A percentile compares a stretch with the other conserved stretches of the same genome.
phyloP scores from a whole-genome alignment of 2,113 vertebrate species.

The Agapornis roseicollis region DNA sequence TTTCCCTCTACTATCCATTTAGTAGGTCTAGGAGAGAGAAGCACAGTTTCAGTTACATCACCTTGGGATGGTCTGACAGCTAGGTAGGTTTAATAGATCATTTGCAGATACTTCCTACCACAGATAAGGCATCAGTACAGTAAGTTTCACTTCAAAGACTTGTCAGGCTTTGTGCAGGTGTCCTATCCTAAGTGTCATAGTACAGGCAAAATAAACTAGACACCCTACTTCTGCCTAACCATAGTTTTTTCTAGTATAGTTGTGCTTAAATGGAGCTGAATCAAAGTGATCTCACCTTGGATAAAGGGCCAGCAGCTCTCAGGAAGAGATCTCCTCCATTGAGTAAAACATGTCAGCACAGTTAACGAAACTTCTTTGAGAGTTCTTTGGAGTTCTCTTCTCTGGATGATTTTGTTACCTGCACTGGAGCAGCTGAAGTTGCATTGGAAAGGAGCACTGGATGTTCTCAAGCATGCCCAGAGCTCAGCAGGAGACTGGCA shows the following conservation, averaged over 20 bases:
- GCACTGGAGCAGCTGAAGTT: neutral
- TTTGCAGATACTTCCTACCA: neutral
- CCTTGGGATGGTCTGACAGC: neutral
- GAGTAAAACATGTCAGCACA: neutral
- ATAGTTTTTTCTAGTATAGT: neutral
- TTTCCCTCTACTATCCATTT: neutral
- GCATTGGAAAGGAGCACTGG: neutral
- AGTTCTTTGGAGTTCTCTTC: neutral
- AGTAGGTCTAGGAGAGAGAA: neutral
- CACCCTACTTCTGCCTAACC: neutral
- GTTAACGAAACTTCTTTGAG: neutral
- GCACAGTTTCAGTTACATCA: neutral
- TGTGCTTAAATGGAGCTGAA: neutral
- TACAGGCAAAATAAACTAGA: neutral
- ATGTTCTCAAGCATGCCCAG: neutral
- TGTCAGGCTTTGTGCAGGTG: neutral
- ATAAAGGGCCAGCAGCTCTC: neutral
- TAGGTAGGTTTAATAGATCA: neutral
- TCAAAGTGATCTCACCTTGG: neutral
- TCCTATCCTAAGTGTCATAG: neutral
- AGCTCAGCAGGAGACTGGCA: neutral
- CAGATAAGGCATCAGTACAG: neutral
- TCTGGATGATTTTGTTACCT: neutral
- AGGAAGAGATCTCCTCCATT: neutral
- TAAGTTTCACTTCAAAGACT: neutral